Percentiles rank a stretch among this genome's conserved stretches.
These are phyloP conservation scores for Rhynchophorus ferrugineus DNA, from an alignment of 1,140 invertebrate species.

Conservation along the genomic window DNA sequence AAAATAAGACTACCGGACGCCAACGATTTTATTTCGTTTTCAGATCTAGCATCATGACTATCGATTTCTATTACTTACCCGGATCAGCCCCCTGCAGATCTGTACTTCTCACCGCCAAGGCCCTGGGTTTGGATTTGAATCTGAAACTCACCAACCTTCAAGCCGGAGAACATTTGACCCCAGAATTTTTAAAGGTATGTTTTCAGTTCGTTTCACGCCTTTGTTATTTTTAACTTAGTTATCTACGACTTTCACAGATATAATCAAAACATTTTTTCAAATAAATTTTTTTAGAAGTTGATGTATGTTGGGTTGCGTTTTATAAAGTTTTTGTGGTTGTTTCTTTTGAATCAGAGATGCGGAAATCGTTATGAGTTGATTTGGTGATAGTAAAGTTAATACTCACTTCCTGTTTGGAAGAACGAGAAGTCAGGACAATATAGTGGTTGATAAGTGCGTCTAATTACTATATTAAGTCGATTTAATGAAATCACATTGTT, in stretches of 20 bases:
- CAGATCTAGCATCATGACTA: conserved; percentile 22
- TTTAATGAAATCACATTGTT: too few relatives aligned
- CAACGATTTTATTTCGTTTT: too few relatives aligned
- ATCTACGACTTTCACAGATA: not conserved
- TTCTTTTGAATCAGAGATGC: not conserved
- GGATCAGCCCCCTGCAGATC: conserved; percentile 54
- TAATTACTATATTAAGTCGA: too few relatives aligned
- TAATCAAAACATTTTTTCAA: not conserved
- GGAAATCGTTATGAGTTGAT: not conserved
- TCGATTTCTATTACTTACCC: conserved; percentile 50
- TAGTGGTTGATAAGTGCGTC: too few relatives aligned
- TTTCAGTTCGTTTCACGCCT: not conserved
- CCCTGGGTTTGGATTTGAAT: conserved; percentile 60
- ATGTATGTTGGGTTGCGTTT: not conserved
- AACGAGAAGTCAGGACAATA: too few relatives aligned
- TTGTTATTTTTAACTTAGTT: not conserved
- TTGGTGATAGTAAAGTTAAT: too few relatives aligned
- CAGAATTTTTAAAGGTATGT: conserved; percentile 69
- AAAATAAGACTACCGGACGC: too few relatives aligned
- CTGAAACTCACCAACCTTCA: conserved; percentile 53
- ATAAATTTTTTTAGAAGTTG: too few relatives aligned
- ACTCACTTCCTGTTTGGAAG: too few relatives aligned
- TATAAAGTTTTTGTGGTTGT: not conserved
- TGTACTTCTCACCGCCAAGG: conserved; percentile 55
- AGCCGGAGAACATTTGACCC: conserved; percentile 59